Evolutionary conservation across 2,797 vertebrate genomes (phyloP).

Genomic region (Argentina silus): DNA sequence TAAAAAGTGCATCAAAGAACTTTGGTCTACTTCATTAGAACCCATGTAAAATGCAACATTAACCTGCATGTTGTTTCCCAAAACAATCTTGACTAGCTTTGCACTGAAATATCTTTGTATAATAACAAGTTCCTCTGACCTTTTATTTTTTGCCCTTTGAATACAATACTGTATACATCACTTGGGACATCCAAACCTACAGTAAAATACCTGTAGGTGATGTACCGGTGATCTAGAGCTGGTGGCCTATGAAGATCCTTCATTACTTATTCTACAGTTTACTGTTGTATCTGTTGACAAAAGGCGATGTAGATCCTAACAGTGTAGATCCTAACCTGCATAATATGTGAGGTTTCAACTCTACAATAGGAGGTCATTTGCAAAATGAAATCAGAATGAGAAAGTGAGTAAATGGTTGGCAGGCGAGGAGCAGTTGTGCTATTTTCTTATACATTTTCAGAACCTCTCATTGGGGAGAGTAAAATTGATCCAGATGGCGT

Average conservation of each 20-base stretch:
- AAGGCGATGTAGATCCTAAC: not conserved
- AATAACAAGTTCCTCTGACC: no score
- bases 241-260: not conserved
- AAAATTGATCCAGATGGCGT: slow-evolving; percentile 21
- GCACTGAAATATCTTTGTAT: no score
- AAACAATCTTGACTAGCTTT: no score
- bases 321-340: not conserved
- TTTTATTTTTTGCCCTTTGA: no score
- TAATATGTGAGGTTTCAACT: not conserved
- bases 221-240: not conserved
- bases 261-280: not conserved
- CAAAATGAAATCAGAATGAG: slow-evolving; percentile 71
- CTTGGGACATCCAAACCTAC: no score
- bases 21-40: no score
- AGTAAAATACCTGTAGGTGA: not conserved
- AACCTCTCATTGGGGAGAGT: slow-evolving; percentile 30
- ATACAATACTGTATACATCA: no score
- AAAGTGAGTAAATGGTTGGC: slow-evolving; percentile 73
- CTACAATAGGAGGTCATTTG: slow-evolving; percentile 56
- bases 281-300: not conserved
- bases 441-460: slow-evolving; percentile 76
- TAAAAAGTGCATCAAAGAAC: no score
- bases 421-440: slow-evolving; percentile 74
- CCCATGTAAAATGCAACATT: no score
- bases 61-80: no score